Evolutionary conservation across 1,140 invertebrate species (phyloP).

Genomic region (Drosophila littoralis): DNA sequence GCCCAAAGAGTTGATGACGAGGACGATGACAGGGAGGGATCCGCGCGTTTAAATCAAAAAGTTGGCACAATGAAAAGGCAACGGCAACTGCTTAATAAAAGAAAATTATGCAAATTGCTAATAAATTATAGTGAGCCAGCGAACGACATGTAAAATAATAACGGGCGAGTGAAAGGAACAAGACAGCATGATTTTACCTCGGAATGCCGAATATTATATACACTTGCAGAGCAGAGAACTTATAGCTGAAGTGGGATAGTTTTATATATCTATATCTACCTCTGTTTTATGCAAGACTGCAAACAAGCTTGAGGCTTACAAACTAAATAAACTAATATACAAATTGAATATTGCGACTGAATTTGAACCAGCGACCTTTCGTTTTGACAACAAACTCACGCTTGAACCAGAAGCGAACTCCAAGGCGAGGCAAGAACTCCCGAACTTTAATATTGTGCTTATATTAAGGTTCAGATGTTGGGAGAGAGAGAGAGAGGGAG

Average conservation of each 20-base stretch:
- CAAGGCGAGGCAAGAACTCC: too few relatives aligned
- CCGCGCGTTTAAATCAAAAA: conserved; percentile 56
- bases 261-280: neutral
- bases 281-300: too few relatives aligned
- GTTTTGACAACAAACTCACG: too few relatives aligned
- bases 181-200: neutral
- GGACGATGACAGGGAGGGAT: conserved; percentile 29
- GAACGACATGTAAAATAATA: conserved; percentile 82
- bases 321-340: too few relatives aligned
- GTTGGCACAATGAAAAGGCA: conserved; percentile 52
- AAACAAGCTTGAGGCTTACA: too few relatives aligned
- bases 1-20: conserved; percentile 71
- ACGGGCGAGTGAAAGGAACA: conserved; percentile 32
- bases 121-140: conserved; percentile 81
- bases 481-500: too few relatives aligned
- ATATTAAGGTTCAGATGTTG: too few relatives aligned
- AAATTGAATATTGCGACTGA: too few relatives aligned
- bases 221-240: neutral
- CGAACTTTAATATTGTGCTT: too few relatives aligned
- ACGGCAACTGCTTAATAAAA: conserved; percentile 73
- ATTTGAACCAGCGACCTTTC: too few relatives aligned
- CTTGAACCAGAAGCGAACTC: too few relatives aligned
- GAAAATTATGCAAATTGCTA: conserved; percentile 83
- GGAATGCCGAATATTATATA: neutral
- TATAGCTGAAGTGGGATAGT: neutral